These are phyloP conservation scores for Triplophysa yarkandensis DNA, from an alignment of 2,797 vertebrate species.

Conservation along the genomic window DNA sequence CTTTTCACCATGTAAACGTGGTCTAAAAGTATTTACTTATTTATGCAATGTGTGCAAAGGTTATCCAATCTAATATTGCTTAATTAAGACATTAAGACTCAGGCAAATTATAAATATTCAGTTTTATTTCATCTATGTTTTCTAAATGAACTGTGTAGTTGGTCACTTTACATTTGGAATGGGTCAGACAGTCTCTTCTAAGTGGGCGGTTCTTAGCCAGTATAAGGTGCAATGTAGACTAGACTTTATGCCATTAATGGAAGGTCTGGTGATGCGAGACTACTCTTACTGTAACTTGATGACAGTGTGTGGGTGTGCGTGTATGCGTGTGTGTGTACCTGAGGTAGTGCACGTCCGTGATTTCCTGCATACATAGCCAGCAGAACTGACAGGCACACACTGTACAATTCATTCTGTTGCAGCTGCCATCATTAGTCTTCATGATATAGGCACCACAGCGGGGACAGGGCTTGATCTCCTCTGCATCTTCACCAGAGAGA, in stretches of 20 bases:
- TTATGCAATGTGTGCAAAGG: neutral
- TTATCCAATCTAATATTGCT: neutral
- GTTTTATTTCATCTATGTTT: neutral
- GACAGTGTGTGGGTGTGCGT: conserved; percentile 1
- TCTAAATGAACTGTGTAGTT: neutral
- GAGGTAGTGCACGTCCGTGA: conserved; percentile 89
- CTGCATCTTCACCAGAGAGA: conserved; percentile 69
- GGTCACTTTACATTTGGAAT: neutral
- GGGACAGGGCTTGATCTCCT: conserved; percentile 87
- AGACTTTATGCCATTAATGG: neutral
- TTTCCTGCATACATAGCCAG: conserved; percentile 90
- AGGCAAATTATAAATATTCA: neutral
- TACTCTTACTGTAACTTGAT: conserved; percentile 18
- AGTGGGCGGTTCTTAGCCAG: neutral
- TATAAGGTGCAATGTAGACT: neutral
- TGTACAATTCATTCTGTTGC: conserved; percentile 89
- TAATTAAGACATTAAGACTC: neutral
- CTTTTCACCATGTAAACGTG: no score
- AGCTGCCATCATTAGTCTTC: conserved; percentile 90
- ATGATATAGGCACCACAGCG: conserved; percentile 88
- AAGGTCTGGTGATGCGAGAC: neutral
- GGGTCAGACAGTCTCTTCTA: neutral
- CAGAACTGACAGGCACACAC: conserved; percentile 91
- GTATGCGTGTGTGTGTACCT: conserved; percentile 68
- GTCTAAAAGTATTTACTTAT: neutral